phyloP scores from a whole-genome alignment of 2,113 vertebrate genomes.

The Thryonomys swinderianus region DNA sequence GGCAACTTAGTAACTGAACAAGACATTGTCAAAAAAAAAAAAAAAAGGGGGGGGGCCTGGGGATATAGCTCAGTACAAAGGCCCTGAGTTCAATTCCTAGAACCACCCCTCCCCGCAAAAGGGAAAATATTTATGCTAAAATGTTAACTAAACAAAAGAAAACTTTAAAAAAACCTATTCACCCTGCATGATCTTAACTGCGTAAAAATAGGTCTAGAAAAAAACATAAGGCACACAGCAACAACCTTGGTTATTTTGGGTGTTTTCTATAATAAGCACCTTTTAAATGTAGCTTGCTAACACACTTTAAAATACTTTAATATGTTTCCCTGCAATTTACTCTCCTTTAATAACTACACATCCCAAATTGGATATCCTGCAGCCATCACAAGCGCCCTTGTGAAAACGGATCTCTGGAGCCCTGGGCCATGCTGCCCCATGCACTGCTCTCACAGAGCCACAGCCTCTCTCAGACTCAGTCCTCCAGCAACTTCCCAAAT shows the following conservation, averaged over 20 bases:
- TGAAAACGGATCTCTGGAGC: background rate
- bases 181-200: constrained; percentile 1
- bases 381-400: background rate
- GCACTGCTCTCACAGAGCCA: background rate
- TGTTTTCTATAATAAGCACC: constrained; percentile 37
- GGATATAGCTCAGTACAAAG: background rate
- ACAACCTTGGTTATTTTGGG: constrained; percentile 37
- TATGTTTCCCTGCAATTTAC: background rate
- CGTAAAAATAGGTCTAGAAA: constrained; percentile 48
- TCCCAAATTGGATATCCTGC: background rate
- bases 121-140: background rate
- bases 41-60: background rate
- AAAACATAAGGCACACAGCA: background rate
- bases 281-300: constrained; percentile 42
- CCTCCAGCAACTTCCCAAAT: background rate
- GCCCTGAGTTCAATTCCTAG: background rate
- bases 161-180: constrained; percentile 8
- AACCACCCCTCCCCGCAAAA: background rate
- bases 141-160: constrained; percentile 36
- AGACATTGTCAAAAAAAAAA: background rate
- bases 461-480: background rate
- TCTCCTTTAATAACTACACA: constrained; percentile 23
- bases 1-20: background rate
- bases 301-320: constrained; percentile 15
- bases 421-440: background rate